A percentile compares a stretch with the other conserved stretches of the same genome.
These are phyloP conservation scores for Diadromus collaris DNA, from an alignment of 2,888 invertebrate species.

Conservation along the genomic window DNA sequence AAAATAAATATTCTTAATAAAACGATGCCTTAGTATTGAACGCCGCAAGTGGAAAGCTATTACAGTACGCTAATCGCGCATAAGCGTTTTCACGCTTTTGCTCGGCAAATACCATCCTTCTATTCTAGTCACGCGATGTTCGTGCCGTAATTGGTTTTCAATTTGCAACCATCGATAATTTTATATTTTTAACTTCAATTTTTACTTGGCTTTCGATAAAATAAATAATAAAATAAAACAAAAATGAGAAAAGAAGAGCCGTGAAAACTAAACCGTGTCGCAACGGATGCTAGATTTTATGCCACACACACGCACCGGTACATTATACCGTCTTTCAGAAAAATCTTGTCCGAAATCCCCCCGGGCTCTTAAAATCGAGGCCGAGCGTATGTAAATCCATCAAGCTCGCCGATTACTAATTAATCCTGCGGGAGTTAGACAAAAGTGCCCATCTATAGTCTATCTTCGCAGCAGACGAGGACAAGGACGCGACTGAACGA, in stretches of 20 bases:
- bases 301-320: neutral
- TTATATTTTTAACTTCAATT: neutral
- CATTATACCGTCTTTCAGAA: neutral
- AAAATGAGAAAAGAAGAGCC: neutral
- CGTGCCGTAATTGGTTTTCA: neutral
- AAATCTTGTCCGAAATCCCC: neutral
- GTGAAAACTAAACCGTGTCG: neutral
- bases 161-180: neutral
- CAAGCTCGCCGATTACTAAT: slow-evolving; percentile 73
- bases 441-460: slow-evolving; percentile 20
- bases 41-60: slow-evolving; percentile 4
- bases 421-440: slow-evolving; percentile 53
- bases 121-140: slow-evolving; percentile 1
- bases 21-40: neutral
- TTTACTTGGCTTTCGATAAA: neutral
- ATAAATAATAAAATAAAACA: neutral
- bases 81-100: neutral
- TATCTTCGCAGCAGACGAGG: slow-evolving; percentile 1
- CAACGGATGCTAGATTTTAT: neutral
- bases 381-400: slow-evolving; percentile 73
- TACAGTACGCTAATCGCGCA: neutral
- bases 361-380: neutral
- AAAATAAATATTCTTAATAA: neutral
- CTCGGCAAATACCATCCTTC: neutral
- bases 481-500: slow-evolving; percentile 28